Percentiles rank a stretch among this genome's conserved stretches.
Conservation (phyloP, 1,140 invertebrate species). For the Penaeus indicus region DNA sequence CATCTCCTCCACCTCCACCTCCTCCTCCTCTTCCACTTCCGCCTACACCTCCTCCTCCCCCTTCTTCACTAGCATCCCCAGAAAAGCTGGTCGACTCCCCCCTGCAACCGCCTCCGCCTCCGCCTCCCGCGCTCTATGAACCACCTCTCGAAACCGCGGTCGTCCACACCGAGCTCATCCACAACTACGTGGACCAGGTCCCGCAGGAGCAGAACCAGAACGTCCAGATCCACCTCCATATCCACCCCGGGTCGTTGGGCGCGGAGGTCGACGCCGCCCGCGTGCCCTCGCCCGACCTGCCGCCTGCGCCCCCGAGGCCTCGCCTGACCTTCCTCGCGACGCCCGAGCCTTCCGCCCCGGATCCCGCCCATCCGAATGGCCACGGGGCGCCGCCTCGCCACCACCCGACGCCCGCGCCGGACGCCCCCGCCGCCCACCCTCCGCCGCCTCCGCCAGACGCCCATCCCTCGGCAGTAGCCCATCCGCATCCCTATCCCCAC, state of each 20-base stretch:
- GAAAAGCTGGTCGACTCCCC: not conserved
- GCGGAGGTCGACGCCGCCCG: not conserved
- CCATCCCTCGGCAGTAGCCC: no score
- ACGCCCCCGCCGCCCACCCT: no score
- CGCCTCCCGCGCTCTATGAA: not conserved
- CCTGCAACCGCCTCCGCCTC: not conserved
- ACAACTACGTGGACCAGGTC: constrained; percentile 18
- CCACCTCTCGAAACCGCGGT: not conserved
- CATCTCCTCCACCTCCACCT: not conserved
- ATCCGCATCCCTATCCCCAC: no score
- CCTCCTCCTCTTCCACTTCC: constrained; percentile 6
- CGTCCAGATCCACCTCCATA: constrained; percentile 50
- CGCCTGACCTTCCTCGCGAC: not conserved
- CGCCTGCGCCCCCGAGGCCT: not conserved
- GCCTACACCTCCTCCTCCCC: not conserved
- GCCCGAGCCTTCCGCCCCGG: not conserved
- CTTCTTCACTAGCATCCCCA: not conserved
- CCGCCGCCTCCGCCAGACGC: no score
- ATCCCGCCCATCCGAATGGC: not conserved
- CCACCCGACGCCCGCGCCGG: no score
- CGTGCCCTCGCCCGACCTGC: not conserved
- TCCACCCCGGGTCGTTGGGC: constrained; percentile 35
- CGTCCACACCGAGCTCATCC: constrained; percentile 25
- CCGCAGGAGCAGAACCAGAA: constrained; percentile 42
- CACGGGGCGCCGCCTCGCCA: not conserved